Evolutionary conservation across 1,140 invertebrate species (phyloP).

Genomic region (Pollicipes pollicipes): DNA sequence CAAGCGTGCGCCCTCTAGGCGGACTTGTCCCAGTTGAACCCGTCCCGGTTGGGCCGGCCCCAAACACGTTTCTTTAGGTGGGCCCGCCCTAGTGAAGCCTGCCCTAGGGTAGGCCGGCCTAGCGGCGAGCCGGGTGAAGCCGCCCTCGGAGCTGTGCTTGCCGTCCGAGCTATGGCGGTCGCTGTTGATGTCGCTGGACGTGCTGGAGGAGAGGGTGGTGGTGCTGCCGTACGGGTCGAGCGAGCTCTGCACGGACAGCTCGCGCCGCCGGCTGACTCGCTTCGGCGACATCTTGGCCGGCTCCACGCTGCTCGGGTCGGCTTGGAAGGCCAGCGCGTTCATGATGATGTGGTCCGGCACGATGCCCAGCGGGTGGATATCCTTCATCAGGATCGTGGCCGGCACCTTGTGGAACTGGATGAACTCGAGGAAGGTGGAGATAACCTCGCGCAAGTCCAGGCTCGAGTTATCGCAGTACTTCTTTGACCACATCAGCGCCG

Average conservation of each 20-base stretch:
- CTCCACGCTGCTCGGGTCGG: too few species aligned
- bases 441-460: conserved; percentile 19
- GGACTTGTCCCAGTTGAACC: too few species aligned
- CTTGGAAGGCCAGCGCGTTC: too few species aligned
- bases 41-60: too few species aligned
- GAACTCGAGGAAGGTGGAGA: conserved; percentile 63
- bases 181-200: too few species aligned
- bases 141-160: conserved; percentile 46
- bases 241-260: conserved; percentile 65
- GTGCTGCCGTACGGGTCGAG: conserved; percentile 70
- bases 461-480: conserved; percentile 65
- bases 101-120: conserved; percentile 18
- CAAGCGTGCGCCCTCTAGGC: too few species aligned
- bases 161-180: too few species aligned
- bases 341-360: too few species aligned
- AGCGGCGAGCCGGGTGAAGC: conserved; percentile 9
- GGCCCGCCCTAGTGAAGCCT: too few species aligned
- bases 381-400: conserved; percentile 75
- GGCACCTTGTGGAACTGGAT: conserved; percentile 86
- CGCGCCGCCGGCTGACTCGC: conserved; percentile 25
- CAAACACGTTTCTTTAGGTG: too few species aligned
- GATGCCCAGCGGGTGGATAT: too few species aligned
- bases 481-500: conserved; percentile 79
- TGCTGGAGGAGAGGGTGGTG: conserved; percentile 57
- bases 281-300: background rate